phyloP scores from a whole-genome alignment of 2,113 vertebrate genomes.

The human (Homo sapiens) region GRCh38 chrX:131063001-131063500 shows the following conservation, averaged over 20 bases:
- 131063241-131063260: conserved; percentile 57
- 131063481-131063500: conserved; percentile 12
- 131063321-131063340: not conserved
- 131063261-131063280: not conserved
- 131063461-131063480: not conserved
- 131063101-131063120: conserved; percentile 54
- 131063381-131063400: not conserved
- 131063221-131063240: conserved; percentile 60
- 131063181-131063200: conserved; percentile 63
- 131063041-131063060: conserved; percentile 23
- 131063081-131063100: conserved; percentile 26
- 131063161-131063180: conserved; percentile 66
- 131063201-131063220: conserved; percentile 66
- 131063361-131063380: not conserved
- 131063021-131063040: conserved; percentile 37
- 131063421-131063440: not conserved
- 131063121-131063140: conserved; percentile 63
- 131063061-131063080: conserved; percentile 51
- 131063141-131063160: conserved; percentile 63
- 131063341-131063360: not conserved
- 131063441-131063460: not conserved
- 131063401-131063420: not conserved
- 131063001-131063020: conserved; percentile 26
- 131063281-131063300: not conserved
- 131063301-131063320: not conserved